Conservation (phyloP, 2,113 vertebrate species). For the Orycteropus afer region DNA sequence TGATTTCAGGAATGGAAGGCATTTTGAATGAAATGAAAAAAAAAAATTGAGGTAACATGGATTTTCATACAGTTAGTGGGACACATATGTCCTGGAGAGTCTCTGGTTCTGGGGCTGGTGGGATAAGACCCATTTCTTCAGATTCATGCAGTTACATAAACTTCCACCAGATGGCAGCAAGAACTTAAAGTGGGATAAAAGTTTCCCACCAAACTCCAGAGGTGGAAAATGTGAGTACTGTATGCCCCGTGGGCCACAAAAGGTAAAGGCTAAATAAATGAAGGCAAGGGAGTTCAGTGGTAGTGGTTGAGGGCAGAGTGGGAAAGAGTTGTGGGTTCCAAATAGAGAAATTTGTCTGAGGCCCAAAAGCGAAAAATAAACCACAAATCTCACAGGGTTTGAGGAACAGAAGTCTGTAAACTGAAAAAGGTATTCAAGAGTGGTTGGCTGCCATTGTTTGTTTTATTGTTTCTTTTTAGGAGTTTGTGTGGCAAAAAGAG, state of each 20-base stretch:
- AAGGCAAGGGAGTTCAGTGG: fast-evolving
- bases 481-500: neutral
- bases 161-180: neutral
- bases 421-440: neutral
- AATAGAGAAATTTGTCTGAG: neutral
- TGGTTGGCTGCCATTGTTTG: no score
- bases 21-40: no score
- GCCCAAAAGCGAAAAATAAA: neutral
- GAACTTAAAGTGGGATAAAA: neutral
- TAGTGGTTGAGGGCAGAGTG: neutral
- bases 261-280: neutral
- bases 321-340: neutral
- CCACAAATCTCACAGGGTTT: neutral
- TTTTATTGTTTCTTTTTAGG: neutral
- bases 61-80: neutral
- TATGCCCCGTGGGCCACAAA: neutral
- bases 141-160: neutral
- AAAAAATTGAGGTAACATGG: neutral
- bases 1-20: no score
- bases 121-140: neutral
- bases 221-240: neutral
- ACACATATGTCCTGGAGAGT: neutral
- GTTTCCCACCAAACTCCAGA: neutral
- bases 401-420: neutral
- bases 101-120: neutral